Conservation (phyloP, 2,113 vertebrate species). For the Phaethon lepturus region DNA sequence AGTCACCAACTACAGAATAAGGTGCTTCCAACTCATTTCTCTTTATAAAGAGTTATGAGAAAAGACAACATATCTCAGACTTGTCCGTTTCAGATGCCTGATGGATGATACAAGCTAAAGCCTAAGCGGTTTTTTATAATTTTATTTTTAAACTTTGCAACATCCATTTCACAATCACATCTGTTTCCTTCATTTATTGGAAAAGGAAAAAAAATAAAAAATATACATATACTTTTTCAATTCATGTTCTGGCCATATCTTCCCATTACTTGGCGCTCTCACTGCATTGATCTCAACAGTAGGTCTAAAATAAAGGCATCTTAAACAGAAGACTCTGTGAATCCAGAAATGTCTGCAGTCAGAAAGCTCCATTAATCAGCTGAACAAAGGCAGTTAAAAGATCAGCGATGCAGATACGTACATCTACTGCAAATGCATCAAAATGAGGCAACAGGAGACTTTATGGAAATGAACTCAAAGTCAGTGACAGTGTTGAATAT, state of each 20-base stretch:
- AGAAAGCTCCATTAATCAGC: conserved; percentile 75
- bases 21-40: background rate
- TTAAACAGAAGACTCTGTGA: conserved; percentile 16
- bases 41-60: background rate
- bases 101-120: background rate
- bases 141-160: background rate
- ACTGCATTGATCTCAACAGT: background rate
- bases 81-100: background rate
- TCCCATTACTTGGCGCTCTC: background rate
- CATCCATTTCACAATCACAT: background rate
- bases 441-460: conserved; percentile 70
- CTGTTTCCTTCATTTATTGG: background rate
- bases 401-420: conserved; percentile 61
- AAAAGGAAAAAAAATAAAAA: background rate
- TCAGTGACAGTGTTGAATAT: background rate
- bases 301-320: conserved; percentile 56
- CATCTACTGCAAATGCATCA: conserved; percentile 66
- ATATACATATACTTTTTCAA: background rate
- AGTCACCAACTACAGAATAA: background rate
- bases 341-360: conserved; percentile 78
- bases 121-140: rapidly evolving
- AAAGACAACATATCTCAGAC: background rate
- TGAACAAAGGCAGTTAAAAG: conserved; percentile 87
- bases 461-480: conserved; percentile 57
- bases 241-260: background rate